Evolutionary conservation across 2,888 invertebrate genomes (phyloP), one percentile per base, ranked within the genome.

Genomic region (Chalcis sispes): DNA sequence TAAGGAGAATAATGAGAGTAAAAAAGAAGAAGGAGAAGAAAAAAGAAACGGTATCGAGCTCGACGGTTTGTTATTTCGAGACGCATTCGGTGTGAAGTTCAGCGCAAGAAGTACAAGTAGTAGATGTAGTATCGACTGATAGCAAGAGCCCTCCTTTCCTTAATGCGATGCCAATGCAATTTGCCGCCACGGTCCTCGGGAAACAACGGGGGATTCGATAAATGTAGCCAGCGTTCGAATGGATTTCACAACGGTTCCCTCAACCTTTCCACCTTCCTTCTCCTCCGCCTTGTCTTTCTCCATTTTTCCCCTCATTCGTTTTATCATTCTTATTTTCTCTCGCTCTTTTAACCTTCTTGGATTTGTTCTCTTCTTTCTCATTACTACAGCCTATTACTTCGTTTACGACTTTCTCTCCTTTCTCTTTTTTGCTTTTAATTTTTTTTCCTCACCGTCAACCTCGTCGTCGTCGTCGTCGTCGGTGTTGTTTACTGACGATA

Each of bases 81-180:
- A 27, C 13, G 61, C 42, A 70, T 20, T 48, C 15, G 5, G 40
- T 27, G 52, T 27, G 42, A 36, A 48, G 23, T 40, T 25, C 54
- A 18, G 10, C 36, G 29, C n/a, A n/a, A n/a, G n/a, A 56, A 20
- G 10, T 36, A 62, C 13, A 15, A 64, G 25, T 15, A 1, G 40
- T 15, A 29, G 18, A 36, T n/a, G n/a, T 36, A 46, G 52, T 69
- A 77, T 65, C 58, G 77, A 74, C 70, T 73, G 46, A 18, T n/a
- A n/a, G n/a, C n/a, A n/a, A n/a, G n/a, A n/a, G n/a, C 56, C 66
- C 50, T 42, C 15, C 20, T 18, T 50, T n/a, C 50, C 29, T 36
- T 59, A 65, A 70, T 70, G 73, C 71, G 65, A 79, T 74, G 74
- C 65, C 77, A 72, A 74, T 79, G 77, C 73, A 74, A 73, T 79